These are phyloP conservation scores for Planococcus citri DNA, from an alignment of 1,140 invertebrate species.

Conservation along the genomic window DNA sequence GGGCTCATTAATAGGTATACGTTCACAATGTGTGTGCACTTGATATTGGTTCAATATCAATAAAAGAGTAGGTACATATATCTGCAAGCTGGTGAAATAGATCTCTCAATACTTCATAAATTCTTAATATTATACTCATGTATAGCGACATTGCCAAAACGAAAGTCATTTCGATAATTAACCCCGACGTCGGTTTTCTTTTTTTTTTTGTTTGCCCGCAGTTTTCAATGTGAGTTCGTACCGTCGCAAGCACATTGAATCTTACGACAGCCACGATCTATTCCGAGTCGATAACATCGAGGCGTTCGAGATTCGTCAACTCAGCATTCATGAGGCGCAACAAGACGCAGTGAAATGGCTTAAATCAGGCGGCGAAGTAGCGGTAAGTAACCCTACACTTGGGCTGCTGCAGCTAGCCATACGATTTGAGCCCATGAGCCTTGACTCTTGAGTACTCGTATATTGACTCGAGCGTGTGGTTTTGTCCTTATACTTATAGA, in stretches of 20 bases:
- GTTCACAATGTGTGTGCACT: too few species aligned
- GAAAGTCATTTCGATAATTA: too few species aligned
- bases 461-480: not conserved
- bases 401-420: not conserved
- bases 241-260: slow-evolving; percentile 58
- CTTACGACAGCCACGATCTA: slow-evolving; percentile 69
- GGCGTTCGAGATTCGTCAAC: slow-evolving; percentile 58
- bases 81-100: too few species aligned
- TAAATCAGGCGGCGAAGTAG: slow-evolving; percentile 59
- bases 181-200: too few species aligned
- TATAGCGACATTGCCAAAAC: too few species aligned
- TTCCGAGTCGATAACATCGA: slow-evolving; percentile 72
- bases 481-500: slow-evolving; percentile 44
- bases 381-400: slow-evolving; percentile 43
- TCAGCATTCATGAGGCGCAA: slow-evolving; percentile 69
- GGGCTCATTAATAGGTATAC: too few species aligned
- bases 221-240: slow-evolving; percentile 82
- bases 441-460: not conserved
- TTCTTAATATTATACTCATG: too few species aligned
- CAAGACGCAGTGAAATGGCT: slow-evolving; percentile 70
- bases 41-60: too few species aligned
- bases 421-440: not conserved
- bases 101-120: too few species aligned
- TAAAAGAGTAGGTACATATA: too few species aligned
- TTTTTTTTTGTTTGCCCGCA: slow-evolving; percentile 37